Conservation (phyloP, 2,113 vertebrate genomes). For the Benitochromis conjunctus region DNA sequence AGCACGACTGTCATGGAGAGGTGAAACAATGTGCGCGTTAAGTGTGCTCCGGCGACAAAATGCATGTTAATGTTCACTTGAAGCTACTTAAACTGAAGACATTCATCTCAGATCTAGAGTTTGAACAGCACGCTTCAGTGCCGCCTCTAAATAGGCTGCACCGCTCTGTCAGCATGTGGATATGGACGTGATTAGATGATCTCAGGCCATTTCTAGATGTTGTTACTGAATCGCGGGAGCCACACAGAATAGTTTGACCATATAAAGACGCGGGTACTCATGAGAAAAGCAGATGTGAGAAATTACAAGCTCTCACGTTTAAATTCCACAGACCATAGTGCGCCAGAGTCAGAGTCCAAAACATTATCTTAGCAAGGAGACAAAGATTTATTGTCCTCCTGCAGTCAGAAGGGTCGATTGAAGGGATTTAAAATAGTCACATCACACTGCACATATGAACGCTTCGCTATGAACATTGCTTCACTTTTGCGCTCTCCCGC, state of each 20-base stretch:
- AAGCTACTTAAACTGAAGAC: background rate
- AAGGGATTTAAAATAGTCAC: background rate
- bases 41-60: background rate
- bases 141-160: background rate
- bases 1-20: background rate
- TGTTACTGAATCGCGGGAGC: conserved; percentile 29
- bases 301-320: conserved; percentile 50
- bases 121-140: background rate
- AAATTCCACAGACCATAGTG: conserved; percentile 41
- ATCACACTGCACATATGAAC: background rate
- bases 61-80: conserved; percentile 24
- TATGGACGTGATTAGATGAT: conserved; percentile 22
- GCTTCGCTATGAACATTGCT: background rate
- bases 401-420: background rate
- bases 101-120: background rate
- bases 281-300: conserved; percentile 57
- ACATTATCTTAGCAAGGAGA: conserved; percentile 39
- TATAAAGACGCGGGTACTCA: conserved; percentile 50
- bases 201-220: conserved; percentile 25
- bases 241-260: conserved; percentile 49
- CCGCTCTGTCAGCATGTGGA: background rate
- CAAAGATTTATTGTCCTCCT: conserved; percentile 18
- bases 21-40: background rate
- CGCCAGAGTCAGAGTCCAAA: conserved; percentile 11
- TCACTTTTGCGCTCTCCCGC: background rate